Evolutionary conservation across 2,797 vertebrate species (phyloP).

Genomic region (Acanthornis magna): DNA sequence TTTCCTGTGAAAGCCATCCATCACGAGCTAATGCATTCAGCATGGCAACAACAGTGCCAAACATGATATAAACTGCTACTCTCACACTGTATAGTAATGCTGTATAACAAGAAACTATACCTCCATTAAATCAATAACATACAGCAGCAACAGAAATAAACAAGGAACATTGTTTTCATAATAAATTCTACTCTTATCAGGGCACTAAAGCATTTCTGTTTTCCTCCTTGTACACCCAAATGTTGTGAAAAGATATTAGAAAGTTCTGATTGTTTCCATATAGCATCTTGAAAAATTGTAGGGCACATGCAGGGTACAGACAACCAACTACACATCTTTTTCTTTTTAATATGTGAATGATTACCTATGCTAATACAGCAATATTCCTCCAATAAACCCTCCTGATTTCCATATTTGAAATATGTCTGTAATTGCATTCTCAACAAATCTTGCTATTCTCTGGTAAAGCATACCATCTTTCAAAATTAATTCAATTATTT

Average conservation of each 20-base stretch:
- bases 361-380: neutral
- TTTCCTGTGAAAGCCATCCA: neutral
- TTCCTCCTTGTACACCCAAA: neutral
- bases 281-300: neutral
- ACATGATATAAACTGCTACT: neutral
- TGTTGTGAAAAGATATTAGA: neutral
- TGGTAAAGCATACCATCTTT: constrained; percentile 18
- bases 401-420: neutral
- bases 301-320: neutral
- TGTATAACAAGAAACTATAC: neutral
- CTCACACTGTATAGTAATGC: neutral
- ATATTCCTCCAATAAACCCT: neutral
- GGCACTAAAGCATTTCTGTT: neutral
- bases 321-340: neutral
- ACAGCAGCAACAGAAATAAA: neutral
- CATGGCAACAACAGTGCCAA: neutral
- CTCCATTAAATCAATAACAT: neutral
- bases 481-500: constrained; percentile 29
- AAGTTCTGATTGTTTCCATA: neutral
- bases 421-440: constrained; percentile 8
- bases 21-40: neutral
- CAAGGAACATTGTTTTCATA: neutral
- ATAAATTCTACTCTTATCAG: neutral
- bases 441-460: neutral
- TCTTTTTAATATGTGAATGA: neutral